Evolutionary conservation across 2,888 invertebrate species (phyloP), one percentile per base, ranked within the genome.

Genomic region (Mactromeris polynyma): DNA sequence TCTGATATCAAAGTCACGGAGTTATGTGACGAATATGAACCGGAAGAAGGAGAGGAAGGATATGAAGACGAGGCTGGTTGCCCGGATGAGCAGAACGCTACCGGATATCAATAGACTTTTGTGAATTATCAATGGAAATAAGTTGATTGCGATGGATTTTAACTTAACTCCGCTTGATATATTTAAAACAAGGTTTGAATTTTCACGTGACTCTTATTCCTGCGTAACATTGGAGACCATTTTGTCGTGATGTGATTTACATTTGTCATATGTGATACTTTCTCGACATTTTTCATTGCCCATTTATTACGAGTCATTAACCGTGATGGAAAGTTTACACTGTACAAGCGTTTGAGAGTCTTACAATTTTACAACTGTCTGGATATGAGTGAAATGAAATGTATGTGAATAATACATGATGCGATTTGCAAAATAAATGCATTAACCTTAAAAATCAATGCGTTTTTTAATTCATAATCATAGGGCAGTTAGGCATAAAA

Each of bases 1-100:
- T 92, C 95, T 19, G 95, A 95, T 88, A 95, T 95, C 92, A 85
- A 83, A 51, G 87, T 91, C 33, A 80, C 91, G 17, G 91, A 91
- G 58, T 85, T 91, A n/a, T 89, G 85, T 46, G 91, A 91, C 73
- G 91, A 91, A 46, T 87, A 82, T 26, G 91, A 91, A 77, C 83
- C 83, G 21, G 89, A 89, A 14, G 86, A 85, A 40, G 87, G 81
- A 4, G 89, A 87, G 6, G 89, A 89, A 51, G 83, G 42, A 7
- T 81, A 84, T 26, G 81, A 38, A 58, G 69, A 51, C 36, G 26
- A 79, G 17, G 69, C 26, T 3, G 58, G 26, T 64, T 64, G 26
- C 58, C 58, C 21, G 26, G 58, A 64, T 64, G 33, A 33, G 36
- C 33, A 73, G 73, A 33, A 73, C 73, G 73, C 73, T 11, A 19